These are phyloP conservation scores for Hirudinaria manillensis DNA, from an alignment of 2,888 invertebrate species.

Conservation along the genomic window DNA sequence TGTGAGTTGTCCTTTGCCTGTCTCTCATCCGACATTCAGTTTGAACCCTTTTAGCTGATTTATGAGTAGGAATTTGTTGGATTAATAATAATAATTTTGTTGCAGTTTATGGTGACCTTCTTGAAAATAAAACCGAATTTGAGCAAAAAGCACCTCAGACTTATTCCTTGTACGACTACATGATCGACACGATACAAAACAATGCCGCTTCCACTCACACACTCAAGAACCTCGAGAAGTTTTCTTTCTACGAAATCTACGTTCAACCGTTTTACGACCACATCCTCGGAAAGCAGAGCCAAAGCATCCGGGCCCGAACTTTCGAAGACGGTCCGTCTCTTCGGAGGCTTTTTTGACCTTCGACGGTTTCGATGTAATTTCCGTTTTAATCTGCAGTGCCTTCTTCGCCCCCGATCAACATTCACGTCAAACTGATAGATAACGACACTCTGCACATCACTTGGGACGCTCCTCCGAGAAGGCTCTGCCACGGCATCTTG, in stretches of 20 bases:
- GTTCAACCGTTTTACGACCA: conserved; percentile 82
- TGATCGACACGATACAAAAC: conserved; percentile 59
- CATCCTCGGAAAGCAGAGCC: conserved; percentile 81
- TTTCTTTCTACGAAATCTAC: conserved; percentile 83
- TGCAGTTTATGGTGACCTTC: neutral
- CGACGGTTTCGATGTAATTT: neutral
- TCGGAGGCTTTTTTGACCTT: neutral
- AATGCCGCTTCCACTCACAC: conserved; percentile 42
- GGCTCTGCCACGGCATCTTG: conserved; percentile 72
- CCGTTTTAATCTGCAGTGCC: conserved; percentile 61
- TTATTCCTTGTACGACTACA: neutral
- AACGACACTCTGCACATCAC: conserved; percentile 72
- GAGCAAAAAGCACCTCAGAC: conserved; percentile 9
- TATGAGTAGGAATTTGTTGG: neutral
- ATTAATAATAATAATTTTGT: neutral
- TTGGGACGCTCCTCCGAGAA: conserved; percentile 76
- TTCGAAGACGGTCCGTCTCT: conserved; percentile 65
- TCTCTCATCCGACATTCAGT: too few species aligned
- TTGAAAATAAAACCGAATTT: neutral
- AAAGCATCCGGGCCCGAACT: conserved; percentile 73
- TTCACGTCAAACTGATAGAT: conserved; percentile 74
- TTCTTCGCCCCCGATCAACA: conserved; percentile 71
- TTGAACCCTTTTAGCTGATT: too few species aligned
- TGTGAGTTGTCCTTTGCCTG: too few species aligned
- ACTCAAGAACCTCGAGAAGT: conserved; percentile 71